Base-by-base conservation (phyloP, 1,140 invertebrate genomes). In the Dendroctonus ponderosae region DNA sequence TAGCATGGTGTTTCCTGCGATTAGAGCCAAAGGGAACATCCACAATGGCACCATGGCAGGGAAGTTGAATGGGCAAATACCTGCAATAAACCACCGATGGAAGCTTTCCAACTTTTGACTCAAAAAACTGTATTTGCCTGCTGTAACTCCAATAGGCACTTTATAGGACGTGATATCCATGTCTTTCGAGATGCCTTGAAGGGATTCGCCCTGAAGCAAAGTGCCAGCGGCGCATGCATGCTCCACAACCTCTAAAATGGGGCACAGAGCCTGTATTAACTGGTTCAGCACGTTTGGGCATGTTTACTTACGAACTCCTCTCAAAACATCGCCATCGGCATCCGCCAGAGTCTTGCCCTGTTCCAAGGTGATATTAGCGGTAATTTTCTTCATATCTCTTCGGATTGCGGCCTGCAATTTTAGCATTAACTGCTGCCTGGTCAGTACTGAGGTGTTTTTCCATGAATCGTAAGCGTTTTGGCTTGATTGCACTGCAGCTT, bases 21-120 rank as follows among this genome's bases (percentile, higher is more conserved):
- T 94, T 12, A 97, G 80, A 5, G 96, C 91, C 66, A 98, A 83
- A 0, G 96, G 96, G 82, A 98, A 97, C 89, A 97, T 98, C 97
- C 98, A 99, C 2, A 99, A 83, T 0, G 98, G 98, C 75, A 99
- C 98, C 98, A 99, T 99, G 43, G 97, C 97, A 0, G 98, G 97
- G 80, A 99, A 99, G 81, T 96, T 96, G 77, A 96, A 96, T 0
- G 93, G 93, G 42, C 76, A 78, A 71, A 80, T 79, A 79, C 83
- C 83, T 69, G 90, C n/a, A 41, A 38, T 7, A 11, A 26, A 38
- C 38, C 4, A 3, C 40, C 39, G 3, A 1, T 43, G 8, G 14
- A 14, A 46, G 15, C 2, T 2, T 58, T 43, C 11, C 11, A 26
- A 5, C 2, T 14, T 44, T 58, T 11, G 42, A 60, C 26, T 26